These are phyloP conservation scores for Lucilia cuprina DNA, from an alignment of 1,140 invertebrate genomes.

Conservation along the genomic window DNA sequence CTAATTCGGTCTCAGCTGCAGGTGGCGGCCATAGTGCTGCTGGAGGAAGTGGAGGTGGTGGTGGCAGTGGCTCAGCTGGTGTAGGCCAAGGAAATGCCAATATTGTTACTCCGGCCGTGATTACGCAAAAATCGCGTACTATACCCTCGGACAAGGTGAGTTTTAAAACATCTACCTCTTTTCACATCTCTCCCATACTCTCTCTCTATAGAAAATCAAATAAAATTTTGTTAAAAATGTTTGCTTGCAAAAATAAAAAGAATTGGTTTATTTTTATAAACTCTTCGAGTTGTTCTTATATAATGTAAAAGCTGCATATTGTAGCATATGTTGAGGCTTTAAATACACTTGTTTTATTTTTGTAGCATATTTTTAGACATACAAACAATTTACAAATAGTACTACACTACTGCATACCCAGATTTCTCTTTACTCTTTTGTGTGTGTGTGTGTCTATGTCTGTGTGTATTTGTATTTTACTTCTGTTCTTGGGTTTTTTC, in stretches of 20 bases:
- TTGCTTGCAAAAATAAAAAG: no score
- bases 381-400: not conserved
- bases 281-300: no score
- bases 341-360: not conserved
- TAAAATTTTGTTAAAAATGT: no score
- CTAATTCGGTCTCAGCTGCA: constrained; percentile 36
- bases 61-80: not conserved
- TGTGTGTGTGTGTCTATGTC: not conserved
- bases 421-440: not conserved
- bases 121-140: constrained; percentile 50
- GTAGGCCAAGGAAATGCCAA: constrained; percentile 7
- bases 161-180: not conserved
- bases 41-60: constrained; percentile 28
- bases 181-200: not conserved
- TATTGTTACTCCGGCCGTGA: constrained; percentile 40
- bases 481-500: not conserved
- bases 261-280: no score
- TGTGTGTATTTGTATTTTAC: no score
- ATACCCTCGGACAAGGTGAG: constrained; percentile 55
- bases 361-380: not conserved
- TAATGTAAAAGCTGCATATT: not conserved
- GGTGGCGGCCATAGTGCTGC: constrained; percentile 33
- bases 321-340: not conserved
- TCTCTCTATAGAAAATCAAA: not conserved
- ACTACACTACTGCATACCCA: no score